Conservation (phyloP, 2,113 vertebrate genomes). For the Melanerpes formicivorus region DNA sequence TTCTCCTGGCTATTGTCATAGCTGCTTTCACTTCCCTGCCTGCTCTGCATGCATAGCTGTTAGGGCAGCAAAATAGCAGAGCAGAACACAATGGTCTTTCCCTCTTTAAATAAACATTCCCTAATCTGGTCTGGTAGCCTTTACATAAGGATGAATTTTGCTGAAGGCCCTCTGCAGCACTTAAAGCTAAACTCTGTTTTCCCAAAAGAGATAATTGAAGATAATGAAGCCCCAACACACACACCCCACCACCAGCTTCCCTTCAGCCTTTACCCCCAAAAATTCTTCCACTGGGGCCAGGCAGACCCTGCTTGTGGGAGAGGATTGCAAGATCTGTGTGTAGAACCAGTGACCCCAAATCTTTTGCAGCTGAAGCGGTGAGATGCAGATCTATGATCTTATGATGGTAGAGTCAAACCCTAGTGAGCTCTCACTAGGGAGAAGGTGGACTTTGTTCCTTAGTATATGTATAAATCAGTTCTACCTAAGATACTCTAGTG, state of each 20-base stretch:
- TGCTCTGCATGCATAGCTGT: not conserved
- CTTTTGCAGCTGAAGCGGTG: not conserved
- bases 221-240: not conserved
- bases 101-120: conserved; percentile 61
- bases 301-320: not conserved
- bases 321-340: not conserved
- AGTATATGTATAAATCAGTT: not conserved
- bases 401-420: not conserved
- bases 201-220: not conserved
- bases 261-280: not conserved
- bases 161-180: not conserved
- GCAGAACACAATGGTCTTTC: conserved; percentile 15
- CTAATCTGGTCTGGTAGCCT: conserved; percentile 63
- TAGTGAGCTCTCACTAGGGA: not conserved
- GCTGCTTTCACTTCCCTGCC: conserved; percentile 10
- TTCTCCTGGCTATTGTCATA: conserved; percentile 27
- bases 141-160: not conserved
- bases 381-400: not conserved
- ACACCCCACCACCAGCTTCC: not conserved
- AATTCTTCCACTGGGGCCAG: not conserved
- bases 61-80: conserved; percentile 36
- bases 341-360: not conserved
- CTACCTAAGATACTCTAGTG: not conserved
- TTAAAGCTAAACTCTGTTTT: not conserved
- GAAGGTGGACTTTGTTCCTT: not conserved